A percentile compares a stretch with the other conserved stretches of the same genome.
Evolutionary conservation across 2,888 invertebrate species (phyloP).

Genomic region (Argynnis bischoffii): DNA sequence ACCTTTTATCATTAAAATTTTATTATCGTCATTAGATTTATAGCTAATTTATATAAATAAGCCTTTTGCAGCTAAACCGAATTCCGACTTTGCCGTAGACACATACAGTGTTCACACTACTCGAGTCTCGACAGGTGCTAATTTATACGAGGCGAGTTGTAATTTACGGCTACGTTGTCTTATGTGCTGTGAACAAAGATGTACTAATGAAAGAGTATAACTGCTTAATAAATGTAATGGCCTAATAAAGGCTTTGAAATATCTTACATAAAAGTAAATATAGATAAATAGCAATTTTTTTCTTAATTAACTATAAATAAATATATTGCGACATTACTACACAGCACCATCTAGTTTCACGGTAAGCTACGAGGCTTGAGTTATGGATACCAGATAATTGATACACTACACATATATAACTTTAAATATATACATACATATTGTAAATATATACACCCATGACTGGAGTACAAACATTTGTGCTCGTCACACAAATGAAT

Average conservation of each 20-base stretch:
- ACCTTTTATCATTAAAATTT: no score
- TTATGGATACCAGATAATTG: no score
- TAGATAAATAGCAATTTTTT: not conserved
- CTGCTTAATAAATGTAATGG: conserved; percentile 25
- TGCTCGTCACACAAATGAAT: no score
- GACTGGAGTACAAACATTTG: no score
- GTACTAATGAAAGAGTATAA: conserved; percentile 35
- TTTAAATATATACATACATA: no score
- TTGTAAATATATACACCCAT: no score
- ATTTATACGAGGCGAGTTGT: conserved; percentile 53
- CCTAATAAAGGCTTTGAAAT: not conserved
- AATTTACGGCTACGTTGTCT: conserved; percentile 52
- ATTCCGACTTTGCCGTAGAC: conserved; percentile 30
- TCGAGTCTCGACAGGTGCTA: conserved; percentile 54
- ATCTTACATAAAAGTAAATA: not conserved
- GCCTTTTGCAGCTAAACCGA: not conserved
- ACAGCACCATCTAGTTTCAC: no score
- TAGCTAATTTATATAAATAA: conserved; percentile 7
- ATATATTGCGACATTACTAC: no score
- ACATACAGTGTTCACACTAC: conserved; percentile 40
- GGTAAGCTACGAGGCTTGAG: no score
- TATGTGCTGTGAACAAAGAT: conserved; percentile 42
- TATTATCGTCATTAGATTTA: not conserved
- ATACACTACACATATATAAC: no score
- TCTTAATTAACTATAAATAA: not conserved